Evolutionary conservation across 2,888 invertebrate genomes (phyloP), one percentile per base, ranked within the genome.

Genomic region (Eudasyphora cyanicolor): DNA sequence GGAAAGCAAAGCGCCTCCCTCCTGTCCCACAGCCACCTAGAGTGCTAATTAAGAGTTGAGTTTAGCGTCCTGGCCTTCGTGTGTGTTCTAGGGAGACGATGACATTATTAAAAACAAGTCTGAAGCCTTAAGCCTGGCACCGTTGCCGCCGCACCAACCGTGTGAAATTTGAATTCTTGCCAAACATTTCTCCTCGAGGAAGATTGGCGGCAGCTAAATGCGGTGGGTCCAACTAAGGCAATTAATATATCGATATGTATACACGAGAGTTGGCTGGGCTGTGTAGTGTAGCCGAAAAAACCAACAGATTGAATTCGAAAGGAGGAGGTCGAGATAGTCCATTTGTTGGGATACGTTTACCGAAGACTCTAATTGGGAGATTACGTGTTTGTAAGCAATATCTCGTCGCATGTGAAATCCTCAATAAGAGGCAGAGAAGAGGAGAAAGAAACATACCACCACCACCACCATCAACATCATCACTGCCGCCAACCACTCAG

Each of bases 331-430:
- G 51, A 1, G 45, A 17, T 29, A 29, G 21, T 27, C n/a, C 14
- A 24, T 8, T 27, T 42, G 24, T 17, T 7, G 38, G 35, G 14
- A 42, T 17, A 57, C 62, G 24, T 62, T n/a, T 38, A 42, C 45
- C 7, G 64, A 38, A 67, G 82, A 75, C 82, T 79, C 86, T 86
- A 86, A 86, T 86, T 86, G 82, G 85, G 60, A 85, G 86, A 85
- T 86, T 85, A 86, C 85, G 86, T 85, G 85, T 76, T 82, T 82
- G 76, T 76, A 60, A 70, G 79, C 75, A 75, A 83, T 85, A 81
- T 82, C 76, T 54, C 69, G 78, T 82, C 82, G 82, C 76, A 84
- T 85, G 85, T 80, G 82, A 67, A 82, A 78, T 73, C 80, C 80
- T 57, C 49, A 21, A 32, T 64, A 21, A 70, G 75, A 75, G 60